phyloP scores from a whole-genome alignment of 1,140 invertebrate species.

The Zaprionus inermis region DNA sequence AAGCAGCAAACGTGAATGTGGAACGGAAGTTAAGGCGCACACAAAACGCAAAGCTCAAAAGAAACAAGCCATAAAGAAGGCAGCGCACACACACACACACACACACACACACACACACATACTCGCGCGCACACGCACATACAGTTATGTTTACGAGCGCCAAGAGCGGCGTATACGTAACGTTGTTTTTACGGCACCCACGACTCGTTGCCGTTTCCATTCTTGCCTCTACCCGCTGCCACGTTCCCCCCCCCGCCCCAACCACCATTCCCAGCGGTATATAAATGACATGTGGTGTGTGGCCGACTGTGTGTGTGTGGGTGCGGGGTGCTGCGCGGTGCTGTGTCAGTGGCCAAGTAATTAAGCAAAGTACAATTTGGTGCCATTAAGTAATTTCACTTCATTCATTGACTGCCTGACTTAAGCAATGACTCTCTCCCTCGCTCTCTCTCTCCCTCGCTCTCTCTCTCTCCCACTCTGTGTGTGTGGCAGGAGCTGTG shows the following conservation, averaged over 20 bases:
- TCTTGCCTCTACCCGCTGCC: neutral
- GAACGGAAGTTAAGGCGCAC: constrained; percentile 40
- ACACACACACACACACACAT: constrained; percentile 15
- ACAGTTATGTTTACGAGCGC: constrained; percentile 68
- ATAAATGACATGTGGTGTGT: constrained; percentile 68
- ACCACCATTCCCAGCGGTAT: constrained; percentile 10
- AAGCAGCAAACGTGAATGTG: constrained; percentile 3
- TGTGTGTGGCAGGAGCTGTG: neutral
- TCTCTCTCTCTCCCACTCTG: neutral
- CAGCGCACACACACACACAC: constrained; percentile 29
- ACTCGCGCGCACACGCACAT: constrained; percentile 13
- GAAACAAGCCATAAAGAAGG: constrained; percentile 73
- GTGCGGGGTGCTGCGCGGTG: constrained; percentile 28
- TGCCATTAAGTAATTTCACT: constrained; percentile 83
- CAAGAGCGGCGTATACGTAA: constrained; percentile 57
- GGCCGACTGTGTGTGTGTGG: constrained; percentile 24
- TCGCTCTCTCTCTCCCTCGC: neutral
- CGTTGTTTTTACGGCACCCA: constrained; percentile 80
- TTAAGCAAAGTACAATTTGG: constrained; percentile 83
- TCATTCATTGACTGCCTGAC: constrained; percentile 73
- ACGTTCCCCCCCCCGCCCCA: neutral
- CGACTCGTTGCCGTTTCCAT: constrained; percentile 45
- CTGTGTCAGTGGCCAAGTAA: constrained; percentile 77
- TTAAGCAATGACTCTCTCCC: constrained; percentile 28
- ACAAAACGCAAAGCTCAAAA: constrained; percentile 62